Conservation (phyloP, 2,797 vertebrate species). For the Cynopterus sphinx region DNA sequence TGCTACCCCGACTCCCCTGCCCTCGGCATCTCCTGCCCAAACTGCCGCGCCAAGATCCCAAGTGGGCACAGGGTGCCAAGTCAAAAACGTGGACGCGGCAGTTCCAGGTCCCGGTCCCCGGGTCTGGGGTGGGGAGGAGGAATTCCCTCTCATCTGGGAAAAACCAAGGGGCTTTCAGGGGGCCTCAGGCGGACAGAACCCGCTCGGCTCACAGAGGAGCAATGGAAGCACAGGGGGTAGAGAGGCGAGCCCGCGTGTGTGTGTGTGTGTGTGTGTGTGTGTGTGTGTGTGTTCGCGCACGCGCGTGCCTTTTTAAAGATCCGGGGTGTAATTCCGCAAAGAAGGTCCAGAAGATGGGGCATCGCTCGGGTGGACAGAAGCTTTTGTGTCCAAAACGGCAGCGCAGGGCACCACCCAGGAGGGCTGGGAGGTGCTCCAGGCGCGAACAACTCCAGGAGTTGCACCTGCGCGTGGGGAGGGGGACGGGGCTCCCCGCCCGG, state of each 20-base stretch:
- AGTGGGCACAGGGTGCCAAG: background rate
- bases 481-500: background rate
- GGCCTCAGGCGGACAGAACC: background rate
- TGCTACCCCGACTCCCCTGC: background rate
- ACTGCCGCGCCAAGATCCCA: conserved; percentile 14
- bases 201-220: background rate
- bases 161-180: background rate
- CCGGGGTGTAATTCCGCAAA: conserved; percentile 65
- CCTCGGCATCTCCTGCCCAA: background rate
- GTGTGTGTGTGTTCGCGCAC: background rate
- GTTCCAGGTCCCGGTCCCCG: background rate
- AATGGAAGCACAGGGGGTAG: background rate
- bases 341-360: conserved; percentile 60
- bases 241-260: conserved; percentile 16
- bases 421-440: background rate
- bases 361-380: conserved; percentile 43
- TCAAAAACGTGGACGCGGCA: background rate
- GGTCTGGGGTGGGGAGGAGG: background rate
- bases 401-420: background rate
- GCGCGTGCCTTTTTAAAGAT: conserved; percentile 57
- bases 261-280: background rate
- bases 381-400: conserved; percentile 70
- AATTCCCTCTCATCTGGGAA: background rate
- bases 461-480: background rate
- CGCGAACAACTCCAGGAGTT: conserved; percentile 12